A percentile compares a stretch with the other conserved stretches of the same genome.
These are phyloP conservation scores for Merops nubicus DNA, from an alignment of 2,113 vertebrate species.

Conservation along the genomic window DNA sequence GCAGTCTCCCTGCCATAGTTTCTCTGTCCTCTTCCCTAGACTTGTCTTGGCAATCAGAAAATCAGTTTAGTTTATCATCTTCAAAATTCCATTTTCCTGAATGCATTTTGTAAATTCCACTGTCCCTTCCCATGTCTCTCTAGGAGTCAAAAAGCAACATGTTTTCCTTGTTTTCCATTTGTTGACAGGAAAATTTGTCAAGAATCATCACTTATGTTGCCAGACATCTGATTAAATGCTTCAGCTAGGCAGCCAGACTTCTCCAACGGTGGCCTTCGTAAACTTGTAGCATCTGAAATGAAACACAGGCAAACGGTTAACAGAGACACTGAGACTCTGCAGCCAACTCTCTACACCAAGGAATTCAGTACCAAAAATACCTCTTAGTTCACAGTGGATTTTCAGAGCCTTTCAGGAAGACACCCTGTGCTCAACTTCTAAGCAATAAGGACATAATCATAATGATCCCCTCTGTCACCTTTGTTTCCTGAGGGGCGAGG, in stretches of 20 bases:
- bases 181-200: conserved; percentile 57
- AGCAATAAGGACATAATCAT: not conserved
- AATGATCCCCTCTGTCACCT: not conserved
- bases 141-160: conserved; percentile 57
- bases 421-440: conserved; percentile 2
- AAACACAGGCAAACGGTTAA: conserved; percentile 58
- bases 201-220: conserved; percentile 36
- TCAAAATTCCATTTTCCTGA: conserved; percentile 21
- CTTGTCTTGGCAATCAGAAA: conserved; percentile 57
- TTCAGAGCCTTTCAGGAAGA: conserved; percentile 45
- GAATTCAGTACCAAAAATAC: not conserved
- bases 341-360: not conserved
- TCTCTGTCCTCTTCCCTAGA: conserved; percentile 65
- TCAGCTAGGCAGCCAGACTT: conserved; percentile 52
- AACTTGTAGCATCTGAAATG: conserved; percentile 54
- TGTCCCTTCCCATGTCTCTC: conserved; percentile 57
- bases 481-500: not conserved
- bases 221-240: conserved; percentile 50
- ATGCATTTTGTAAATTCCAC: conserved; percentile 45
- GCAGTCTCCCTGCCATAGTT: conserved; percentile 66
- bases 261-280: conserved; percentile 15
- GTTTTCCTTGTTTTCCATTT: conserved; percentile 47
- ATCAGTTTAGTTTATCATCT: conserved; percentile 59
- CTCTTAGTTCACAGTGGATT: conserved; percentile 5
- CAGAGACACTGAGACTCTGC: not conserved